phyloP scores from a whole-genome alignment of 2,797 vertebrate genomes.

The Acridotheres tristis region DNA sequence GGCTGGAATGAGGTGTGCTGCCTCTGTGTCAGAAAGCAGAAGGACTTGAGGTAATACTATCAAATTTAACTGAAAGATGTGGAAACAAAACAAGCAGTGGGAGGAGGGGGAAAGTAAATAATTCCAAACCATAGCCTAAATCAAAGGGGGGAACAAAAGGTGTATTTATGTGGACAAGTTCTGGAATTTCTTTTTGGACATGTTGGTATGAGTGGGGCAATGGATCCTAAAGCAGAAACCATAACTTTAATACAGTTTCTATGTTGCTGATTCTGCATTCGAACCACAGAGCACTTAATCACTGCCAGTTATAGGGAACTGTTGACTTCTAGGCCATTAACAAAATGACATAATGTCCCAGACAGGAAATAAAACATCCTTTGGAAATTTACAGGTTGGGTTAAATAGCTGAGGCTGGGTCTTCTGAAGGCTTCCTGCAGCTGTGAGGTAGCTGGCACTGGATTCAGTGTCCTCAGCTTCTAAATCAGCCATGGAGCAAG shows the following conservation, averaged over 20 bases:
- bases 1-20: not conserved
- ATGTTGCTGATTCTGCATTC: not conserved
- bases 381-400: not conserved
- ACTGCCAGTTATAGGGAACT: not conserved
- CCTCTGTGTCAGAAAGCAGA: not conserved
- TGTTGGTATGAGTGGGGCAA: not conserved
- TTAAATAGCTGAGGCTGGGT: not conserved
- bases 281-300: not conserved
- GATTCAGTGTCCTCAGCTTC: not conserved
- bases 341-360: not conserved
- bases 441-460: not conserved
- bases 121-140: not conserved
- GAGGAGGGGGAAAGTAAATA: accelerated
- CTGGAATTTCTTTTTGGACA: not conserved
- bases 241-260: not conserved
- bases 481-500: not conserved
- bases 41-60: not conserved
- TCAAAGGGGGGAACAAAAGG: not conserved
- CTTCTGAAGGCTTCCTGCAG: not conserved
- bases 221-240: not conserved
- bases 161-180: not conserved
- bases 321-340: not conserved
- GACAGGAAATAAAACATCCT: not conserved
- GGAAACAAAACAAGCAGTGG: not conserved
- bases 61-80: not conserved